Evolutionary conservation across 2,888 invertebrate genomes (phyloP).

Genomic region (Orthosia gothica): DNA sequence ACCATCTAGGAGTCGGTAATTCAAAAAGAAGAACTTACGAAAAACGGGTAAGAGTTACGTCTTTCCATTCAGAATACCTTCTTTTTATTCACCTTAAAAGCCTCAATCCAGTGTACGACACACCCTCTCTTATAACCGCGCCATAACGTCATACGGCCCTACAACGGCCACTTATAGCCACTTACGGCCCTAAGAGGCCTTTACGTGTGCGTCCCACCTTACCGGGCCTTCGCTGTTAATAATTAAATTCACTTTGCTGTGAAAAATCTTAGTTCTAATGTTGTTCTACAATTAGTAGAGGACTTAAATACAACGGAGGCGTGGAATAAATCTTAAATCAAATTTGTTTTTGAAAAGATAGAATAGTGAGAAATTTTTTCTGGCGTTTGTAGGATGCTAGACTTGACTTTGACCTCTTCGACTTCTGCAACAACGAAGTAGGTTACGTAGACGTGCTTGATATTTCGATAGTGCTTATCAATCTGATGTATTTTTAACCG

Average conservation of each 20-base stretch:
- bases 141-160: slow-evolving; percentile 54
- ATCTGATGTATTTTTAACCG: too few relatives aligned
- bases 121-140: slow-evolving; percentile 50
- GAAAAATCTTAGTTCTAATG: slow-evolving; percentile 56
- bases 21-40: too few relatives aligned
- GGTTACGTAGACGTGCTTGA: too few relatives aligned
- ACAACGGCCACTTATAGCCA: slow-evolving; percentile 69
- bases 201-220: slow-evolving; percentile 66
- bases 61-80: too few relatives aligned
- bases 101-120: slow-evolving; percentile 33
- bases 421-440: too few relatives aligned
- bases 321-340: slow-evolving; percentile 34
- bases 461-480: too few relatives aligned
- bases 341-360: slow-evolving; percentile 23
- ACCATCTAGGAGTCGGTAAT: too few relatives aligned
- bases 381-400: background rate
- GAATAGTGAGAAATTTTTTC: background rate
- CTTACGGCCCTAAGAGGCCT: slow-evolving; percentile 65
- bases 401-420: background rate
- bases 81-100: background rate
- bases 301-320: background rate
- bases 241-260: slow-evolving; percentile 66
- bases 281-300: slow-evolving; percentile 51
- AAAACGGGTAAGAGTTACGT: too few relatives aligned
- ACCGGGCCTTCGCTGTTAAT: slow-evolving; percentile 59